Evolutionary conservation across 2,888 invertebrate genomes (phyloP), one percentile per base, ranked within the genome.

Genomic region (Drosophila paranaensis): DNA sequence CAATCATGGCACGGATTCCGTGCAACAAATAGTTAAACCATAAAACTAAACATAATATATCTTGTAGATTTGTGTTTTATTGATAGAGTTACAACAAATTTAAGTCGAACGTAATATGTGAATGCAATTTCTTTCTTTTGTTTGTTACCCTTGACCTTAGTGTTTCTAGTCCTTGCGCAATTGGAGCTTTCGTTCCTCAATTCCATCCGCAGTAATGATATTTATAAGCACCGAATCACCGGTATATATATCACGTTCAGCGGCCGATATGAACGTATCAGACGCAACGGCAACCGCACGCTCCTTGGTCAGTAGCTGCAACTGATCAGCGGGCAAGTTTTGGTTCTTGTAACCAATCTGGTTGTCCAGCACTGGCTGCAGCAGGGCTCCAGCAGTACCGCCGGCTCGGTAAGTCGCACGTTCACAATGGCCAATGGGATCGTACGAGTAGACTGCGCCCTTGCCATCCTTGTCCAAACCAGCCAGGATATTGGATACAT

Each of bases 221-320:
- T 97, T 95, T 79, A 99, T 96, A 70, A 94, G 94, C 81, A 99
- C 96, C 67, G 95, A 95, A 93, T 99, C 99, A 55, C 99, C 99
- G 66, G 99, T 99, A 90, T 98, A 97, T 89, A 99, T 99, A 92
- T 99, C 99, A 90, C 99, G 95, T 92, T 99, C 99, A 2, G 99
- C 97, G 5, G 99, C 99, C 61, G 99, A 98, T 83, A 98, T 98
- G 92, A 99, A 99, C 0, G 97, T 97, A 94, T 99, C 99, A 90
- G 98, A 98, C 46, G 99, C 94, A 39, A 99, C 94, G 6, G 95
- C 94, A 13, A 98, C 92, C 0, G 99, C 99, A 87, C 96, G 96
- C 62, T 98, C 98, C 88, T 95, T 93, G 0, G 96, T 94, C 14
- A 98, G 91, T 0, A 96, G 94, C 2, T 94, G 94, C 11, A 81